Evolutionary conservation across 1,140 invertebrate species (phyloP).

Genomic region (Drosophila jambulina): DNA sequence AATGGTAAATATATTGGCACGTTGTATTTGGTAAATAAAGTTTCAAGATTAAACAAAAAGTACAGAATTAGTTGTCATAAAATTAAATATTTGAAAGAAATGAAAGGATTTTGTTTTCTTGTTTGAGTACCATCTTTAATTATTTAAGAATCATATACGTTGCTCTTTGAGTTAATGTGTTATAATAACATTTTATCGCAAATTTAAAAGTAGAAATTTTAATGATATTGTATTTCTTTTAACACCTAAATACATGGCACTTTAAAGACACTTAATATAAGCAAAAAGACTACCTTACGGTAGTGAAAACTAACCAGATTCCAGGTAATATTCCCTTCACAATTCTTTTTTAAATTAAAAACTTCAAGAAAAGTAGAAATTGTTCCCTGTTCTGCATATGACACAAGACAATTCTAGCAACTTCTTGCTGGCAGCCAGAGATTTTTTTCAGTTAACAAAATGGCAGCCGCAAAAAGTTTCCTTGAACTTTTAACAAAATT

Average conservation of each 20-base stretch:
- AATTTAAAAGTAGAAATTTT: too few relatives aligned
- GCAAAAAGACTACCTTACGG: neutral
- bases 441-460: conserved; percentile 46
- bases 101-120: too few relatives aligned
- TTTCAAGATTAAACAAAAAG: too few relatives aligned
- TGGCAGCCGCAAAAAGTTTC: conserved; percentile 64
- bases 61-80: neutral
- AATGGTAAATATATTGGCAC: neutral
- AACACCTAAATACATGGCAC: neutral
- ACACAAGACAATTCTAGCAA: conserved; percentile 57
- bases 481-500: conserved; percentile 76
- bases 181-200: too few relatives aligned
- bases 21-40: neutral
- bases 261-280: neutral
- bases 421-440: conserved; percentile 31
- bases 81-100: neutral
- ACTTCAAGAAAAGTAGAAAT: neutral
- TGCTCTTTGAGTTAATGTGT: too few relatives aligned
- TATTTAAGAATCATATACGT: too few relatives aligned
- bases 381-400: conserved; percentile 43
- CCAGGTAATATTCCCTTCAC: neutral
- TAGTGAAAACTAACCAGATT: too few relatives aligned
- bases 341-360: neutral
- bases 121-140: too few relatives aligned
- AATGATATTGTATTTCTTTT: too few relatives aligned